Percentiles rank a stretch among this genome's conserved stretches.
Evolutionary conservation across 2,888 invertebrate species (phyloP).

Genomic region (Ernsta delagoae): DNA sequence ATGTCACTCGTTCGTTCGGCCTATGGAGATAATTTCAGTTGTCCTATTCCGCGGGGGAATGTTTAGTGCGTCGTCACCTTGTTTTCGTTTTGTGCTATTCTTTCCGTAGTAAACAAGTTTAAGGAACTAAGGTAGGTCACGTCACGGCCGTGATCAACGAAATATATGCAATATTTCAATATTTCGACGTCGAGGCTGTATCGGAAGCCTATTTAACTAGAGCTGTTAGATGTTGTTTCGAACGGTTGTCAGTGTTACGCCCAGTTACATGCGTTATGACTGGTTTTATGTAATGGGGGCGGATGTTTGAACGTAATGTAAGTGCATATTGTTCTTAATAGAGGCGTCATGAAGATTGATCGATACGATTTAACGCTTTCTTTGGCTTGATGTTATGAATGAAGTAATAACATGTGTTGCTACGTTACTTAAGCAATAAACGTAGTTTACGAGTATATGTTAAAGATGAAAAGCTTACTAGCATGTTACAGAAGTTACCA

Average conservation of each 20-base stretch:
- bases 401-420: background rate
- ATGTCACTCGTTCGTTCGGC: constrained; percentile 70
- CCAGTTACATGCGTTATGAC: constrained; percentile 22
- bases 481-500: too few relatives aligned
- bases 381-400: constrained; percentile 2
- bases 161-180: too few relatives aligned
- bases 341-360: constrained; percentile 25
- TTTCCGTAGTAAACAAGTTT: constrained; percentile 39
- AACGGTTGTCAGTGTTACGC: constrained; percentile 22
- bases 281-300: constrained; percentile 28
- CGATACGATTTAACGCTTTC: constrained; percentile 7
- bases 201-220: constrained; percentile 18
- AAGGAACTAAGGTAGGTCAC: constrained; percentile 33
- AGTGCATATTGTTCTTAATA: constrained; percentile 32
- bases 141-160: constrained; percentile 23
- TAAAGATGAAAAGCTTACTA: too few relatives aligned
- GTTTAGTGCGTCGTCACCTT: constrained; percentile 41
- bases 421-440: background rate
- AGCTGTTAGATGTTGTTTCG: constrained; percentile 2
- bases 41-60: constrained; percentile 49
- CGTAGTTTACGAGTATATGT: too few relatives aligned
- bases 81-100: constrained; percentile 30
- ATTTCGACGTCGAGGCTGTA: background rate
- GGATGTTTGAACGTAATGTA: constrained; percentile 26
- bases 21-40: constrained; percentile 62